Evolutionary conservation across 2,797 vertebrate species (phyloP).

Genomic region (Sebastes minor): DNA sequence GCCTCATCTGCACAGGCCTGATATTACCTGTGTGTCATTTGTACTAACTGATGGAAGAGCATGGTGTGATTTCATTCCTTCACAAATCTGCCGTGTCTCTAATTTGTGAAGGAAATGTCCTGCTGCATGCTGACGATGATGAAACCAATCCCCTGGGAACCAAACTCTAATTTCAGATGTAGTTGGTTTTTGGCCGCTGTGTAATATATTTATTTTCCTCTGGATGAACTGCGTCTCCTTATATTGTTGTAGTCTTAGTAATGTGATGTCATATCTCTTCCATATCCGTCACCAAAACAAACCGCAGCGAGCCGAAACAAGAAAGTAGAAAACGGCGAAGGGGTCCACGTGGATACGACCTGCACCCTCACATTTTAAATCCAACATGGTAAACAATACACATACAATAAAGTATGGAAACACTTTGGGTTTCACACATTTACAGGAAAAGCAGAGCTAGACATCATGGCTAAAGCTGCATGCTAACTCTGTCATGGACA

Average conservation of each 20-base stretch:
- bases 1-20: not conserved
- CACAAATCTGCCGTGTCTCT: not conserved
- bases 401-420: too few relatives aligned
- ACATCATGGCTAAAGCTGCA: too few relatives aligned
- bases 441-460: too few relatives aligned
- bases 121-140: conserved; percentile 8
- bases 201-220: conserved; percentile 3
- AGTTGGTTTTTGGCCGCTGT: not conserved
- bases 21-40: not conserved
- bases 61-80: not conserved
- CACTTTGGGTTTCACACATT: too few relatives aligned
- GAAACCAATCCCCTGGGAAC: conserved; percentile 15
- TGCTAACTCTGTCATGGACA: too few relatives aligned
- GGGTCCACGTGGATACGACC: too few relatives aligned
- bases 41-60: not conserved
- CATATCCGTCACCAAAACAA: too few relatives aligned
- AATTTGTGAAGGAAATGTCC: conserved; percentile 25
- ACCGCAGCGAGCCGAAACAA: fast-evolving
- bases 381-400: fast-evolving
- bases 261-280: too few relatives aligned
- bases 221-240: not conserved
- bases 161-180: conserved; percentile 17
- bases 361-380: too few relatives aligned
- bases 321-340: too few relatives aligned
- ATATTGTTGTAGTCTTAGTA: too few relatives aligned